These are phyloP conservation scores for Ceratina calcarata DNA, from an alignment of 1,140 invertebrate genomes.

Conservation along the genomic window DNA sequence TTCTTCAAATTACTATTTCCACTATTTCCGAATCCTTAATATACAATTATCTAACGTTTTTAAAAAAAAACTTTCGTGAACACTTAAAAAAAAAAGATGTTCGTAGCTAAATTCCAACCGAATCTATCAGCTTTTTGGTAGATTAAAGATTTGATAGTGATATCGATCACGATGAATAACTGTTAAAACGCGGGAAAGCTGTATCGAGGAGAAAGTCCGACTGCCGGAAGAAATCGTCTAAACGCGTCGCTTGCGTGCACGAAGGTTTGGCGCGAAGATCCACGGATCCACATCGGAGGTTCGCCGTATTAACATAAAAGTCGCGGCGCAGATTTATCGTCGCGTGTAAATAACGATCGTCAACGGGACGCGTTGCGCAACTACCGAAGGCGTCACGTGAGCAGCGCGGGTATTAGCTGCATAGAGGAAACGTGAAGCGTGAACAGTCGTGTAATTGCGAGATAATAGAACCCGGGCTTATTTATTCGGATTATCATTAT, in stretches of 20 bases:
- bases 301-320: constrained; percentile 13
- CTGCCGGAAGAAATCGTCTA: not conserved
- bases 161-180: not conserved
- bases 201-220: constrained; percentile 21
- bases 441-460: not conserved
- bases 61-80: too few species aligned
- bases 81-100: too few species aligned
- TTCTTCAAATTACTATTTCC: too few species aligned
- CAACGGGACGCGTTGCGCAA: not conserved
- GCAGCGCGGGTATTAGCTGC: constrained; percentile 8
- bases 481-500: too few species aligned
- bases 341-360: constrained; percentile 28
- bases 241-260: constrained; percentile 10
- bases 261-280: not conserved
- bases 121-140: too few species aligned
- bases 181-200: not conserved
- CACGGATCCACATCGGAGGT: not conserved
- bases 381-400: not conserved
- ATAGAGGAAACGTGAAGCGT: not conserved
- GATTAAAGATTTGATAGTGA: too few species aligned
- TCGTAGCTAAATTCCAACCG: too few species aligned
- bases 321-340: constrained; percentile 18
- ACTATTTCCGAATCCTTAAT: not conserved
- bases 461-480: too few species aligned
- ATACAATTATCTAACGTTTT: too few species aligned